Evolutionary conservation across 2,888 invertebrate species (phyloP).

Genomic region (Pelosia muscerda): DNA sequence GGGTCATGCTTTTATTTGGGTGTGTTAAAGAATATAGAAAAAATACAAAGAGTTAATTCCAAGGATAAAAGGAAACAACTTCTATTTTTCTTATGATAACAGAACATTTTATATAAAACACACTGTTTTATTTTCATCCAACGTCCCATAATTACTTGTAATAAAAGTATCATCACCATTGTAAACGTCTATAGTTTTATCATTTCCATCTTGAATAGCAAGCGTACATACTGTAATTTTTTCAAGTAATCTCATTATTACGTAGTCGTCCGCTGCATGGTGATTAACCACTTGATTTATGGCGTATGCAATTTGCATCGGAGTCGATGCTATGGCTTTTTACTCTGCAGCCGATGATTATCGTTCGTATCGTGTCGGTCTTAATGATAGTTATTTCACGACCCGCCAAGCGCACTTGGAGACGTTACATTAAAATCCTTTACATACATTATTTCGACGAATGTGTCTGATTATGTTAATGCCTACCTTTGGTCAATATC

Average conservation of each 20-base stretch:
- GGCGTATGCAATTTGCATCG: slow-evolving; percentile 85
- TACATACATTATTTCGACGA: slow-evolving; percentile 83
- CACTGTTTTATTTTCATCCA: neutral
- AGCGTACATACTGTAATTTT: slow-evolving; percentile 75
- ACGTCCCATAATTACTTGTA: slow-evolving; percentile 33
- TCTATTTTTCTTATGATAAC: neutral
- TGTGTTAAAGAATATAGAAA: too few relatives aligned
- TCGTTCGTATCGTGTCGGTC: slow-evolving; percentile 85
- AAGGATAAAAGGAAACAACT: neutral
- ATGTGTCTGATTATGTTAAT: slow-evolving; percentile 85
- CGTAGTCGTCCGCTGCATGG: slow-evolving; percentile 73
- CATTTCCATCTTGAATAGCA: slow-evolving; percentile 64
- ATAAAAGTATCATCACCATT: slow-evolving; percentile 53
- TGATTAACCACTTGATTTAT: slow-evolving; percentile 86
- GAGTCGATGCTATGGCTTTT: slow-evolving; percentile 81
- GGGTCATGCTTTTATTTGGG: too few relatives aligned
- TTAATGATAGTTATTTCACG: slow-evolving; percentile 86
- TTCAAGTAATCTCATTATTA: slow-evolving; percentile 85
- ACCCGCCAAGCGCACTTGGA: slow-evolving; percentile 80
- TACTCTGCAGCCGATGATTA: slow-evolving; percentile 82
- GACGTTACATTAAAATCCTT: slow-evolving; percentile 85
- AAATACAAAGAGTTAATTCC: too few relatives aligned
- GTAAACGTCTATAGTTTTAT: slow-evolving; percentile 62
- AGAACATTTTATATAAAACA: neutral
- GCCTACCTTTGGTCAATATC: slow-evolving; percentile 68